phyloP scores from a whole-genome alignment of 2,113 vertebrate species.

The Gymnocephalus cernua region DNA sequence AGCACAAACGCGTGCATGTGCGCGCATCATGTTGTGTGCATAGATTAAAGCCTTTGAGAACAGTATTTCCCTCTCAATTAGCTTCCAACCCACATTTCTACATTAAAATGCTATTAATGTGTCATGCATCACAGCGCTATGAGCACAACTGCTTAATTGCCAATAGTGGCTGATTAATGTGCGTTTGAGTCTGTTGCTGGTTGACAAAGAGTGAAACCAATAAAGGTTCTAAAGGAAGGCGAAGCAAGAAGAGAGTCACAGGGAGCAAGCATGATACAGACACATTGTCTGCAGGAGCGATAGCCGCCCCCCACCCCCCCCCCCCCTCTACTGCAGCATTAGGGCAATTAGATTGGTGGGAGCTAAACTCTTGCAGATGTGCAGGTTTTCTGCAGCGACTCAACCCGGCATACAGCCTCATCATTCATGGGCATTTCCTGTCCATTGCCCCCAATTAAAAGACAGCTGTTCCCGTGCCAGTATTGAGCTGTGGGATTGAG shows the following conservation, averaged over 20 bases:
- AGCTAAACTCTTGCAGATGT: constrained; percentile 87
- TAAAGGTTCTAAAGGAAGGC: constrained; percentile 13
- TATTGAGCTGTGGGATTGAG: constrained; percentile 44
- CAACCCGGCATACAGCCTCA: constrained; percentile 70
- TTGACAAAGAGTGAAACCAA: constrained; percentile 38
- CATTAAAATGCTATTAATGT: constrained; percentile 45
- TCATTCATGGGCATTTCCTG: constrained; percentile 83
- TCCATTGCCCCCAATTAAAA: constrained; percentile 76
- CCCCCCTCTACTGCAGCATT: constrained; percentile 6
- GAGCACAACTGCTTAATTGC: constrained; percentile 48
- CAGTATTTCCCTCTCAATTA: neutral
- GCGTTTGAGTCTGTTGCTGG: constrained; percentile 22
- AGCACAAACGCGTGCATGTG: neutral
- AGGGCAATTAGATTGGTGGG: constrained; percentile 67
- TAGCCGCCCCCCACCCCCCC: constrained; percentile 30
- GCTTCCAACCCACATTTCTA: constrained; percentile 30
- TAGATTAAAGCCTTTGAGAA: neutral
- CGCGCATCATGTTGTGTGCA: neutral
- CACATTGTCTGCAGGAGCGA: constrained; percentile 36
- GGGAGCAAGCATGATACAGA: constrained; percentile 16
- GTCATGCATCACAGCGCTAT: constrained; percentile 12
- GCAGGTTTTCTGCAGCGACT: constrained; percentile 51
- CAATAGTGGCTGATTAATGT: constrained; percentile 58
- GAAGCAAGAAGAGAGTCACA: constrained; percentile 4
- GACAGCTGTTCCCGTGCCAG: constrained; percentile 71